Evolutionary conservation across 2,888 invertebrate genomes (phyloP).

Genomic region (Lepidochrysops patricia): DNA sequence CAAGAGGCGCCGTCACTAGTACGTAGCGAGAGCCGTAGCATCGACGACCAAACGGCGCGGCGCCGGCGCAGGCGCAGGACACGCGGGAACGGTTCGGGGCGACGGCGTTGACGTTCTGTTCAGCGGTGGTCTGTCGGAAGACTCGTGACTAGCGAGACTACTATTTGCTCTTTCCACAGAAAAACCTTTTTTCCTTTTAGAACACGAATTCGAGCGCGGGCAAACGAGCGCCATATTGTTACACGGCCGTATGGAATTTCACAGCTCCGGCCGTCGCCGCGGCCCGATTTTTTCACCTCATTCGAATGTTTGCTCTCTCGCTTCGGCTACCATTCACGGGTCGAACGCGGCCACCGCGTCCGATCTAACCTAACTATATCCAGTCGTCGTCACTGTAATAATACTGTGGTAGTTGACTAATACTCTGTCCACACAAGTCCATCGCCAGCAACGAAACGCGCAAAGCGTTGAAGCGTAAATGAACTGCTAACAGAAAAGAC

Average conservation of each 20-base stretch:
- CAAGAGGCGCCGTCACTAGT: conserved; percentile 69
- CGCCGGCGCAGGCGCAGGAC: not conserved
- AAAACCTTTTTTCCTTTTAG: conserved; percentile 69
- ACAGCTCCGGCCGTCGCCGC: conserved; percentile 58
- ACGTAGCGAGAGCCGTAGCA: conserved; percentile 59
- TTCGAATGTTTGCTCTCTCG: conserved; percentile 68
- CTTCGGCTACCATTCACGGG: conserved; percentile 69
- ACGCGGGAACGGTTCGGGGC: not conserved
- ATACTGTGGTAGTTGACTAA: conserved; percentile 75
- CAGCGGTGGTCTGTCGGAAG: conserved; percentile 65
- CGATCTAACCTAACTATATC: conserved; percentile 65
- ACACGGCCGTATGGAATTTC: conserved; percentile 72
- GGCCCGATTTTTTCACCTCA: conserved; percentile 54
- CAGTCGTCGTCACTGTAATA: conserved; percentile 73
- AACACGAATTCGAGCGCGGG: conserved; percentile 63
- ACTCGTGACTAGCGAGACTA: conserved; percentile 65
- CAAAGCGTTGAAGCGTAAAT: conserved; percentile 69
- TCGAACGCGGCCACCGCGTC: conserved; percentile 62
- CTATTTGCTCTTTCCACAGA: conserved; percentile 67
- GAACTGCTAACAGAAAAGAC: conserved; percentile 48
- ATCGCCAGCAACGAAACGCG: conserved; percentile 70
- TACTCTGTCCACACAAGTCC: conserved; percentile 72
- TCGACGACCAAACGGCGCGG: conserved; percentile 31
- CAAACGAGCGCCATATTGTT: conserved; percentile 69
- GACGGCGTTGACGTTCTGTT: conserved; percentile 22